Percentiles rank a stretch among this genome's conserved stretches.
These are phyloP conservation scores for Gopherus flavomarginatus DNA, from an alignment of 2,113 vertebrate species.

Conservation along the genomic window DNA sequence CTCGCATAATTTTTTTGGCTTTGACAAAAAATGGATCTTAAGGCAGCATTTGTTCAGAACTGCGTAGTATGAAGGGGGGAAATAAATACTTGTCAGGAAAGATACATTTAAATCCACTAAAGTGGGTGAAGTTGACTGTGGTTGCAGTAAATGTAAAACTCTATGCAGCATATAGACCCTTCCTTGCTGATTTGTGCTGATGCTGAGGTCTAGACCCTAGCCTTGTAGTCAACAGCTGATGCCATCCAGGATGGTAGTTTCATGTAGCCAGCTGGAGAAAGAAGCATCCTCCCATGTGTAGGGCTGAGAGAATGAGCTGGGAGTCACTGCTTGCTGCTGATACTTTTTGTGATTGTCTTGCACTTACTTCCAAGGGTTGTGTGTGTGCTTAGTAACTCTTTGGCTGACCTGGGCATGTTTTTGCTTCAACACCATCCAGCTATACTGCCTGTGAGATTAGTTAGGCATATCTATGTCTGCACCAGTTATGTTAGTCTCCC, in stretches of 20 bases:
- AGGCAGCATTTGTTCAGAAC: not conserved
- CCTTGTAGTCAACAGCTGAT: not conserved
- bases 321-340: not conserved
- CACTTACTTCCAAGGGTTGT: not conserved
- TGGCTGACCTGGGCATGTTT: not conserved
- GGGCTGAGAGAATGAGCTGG: not conserved
- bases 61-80: not conserved
- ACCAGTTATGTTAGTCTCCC: not conserved
- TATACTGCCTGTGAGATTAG: not conserved
- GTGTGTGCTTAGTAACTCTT: fast-evolving
- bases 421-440: not conserved
- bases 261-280: not conserved
- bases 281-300: not conserved
- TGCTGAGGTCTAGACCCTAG: not conserved
- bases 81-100: not conserved
- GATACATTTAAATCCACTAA: not conserved
- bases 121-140: not conserved
- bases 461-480: not conserved
- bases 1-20: not conserved
- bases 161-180: not conserved
- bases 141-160: not conserved
- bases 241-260: not conserved
- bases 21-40: not conserved
- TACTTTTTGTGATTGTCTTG: not conserved
- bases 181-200: not conserved